Evolutionary conservation across 1,140 invertebrate genomes (phyloP).

Genomic region (Mycetomoellerius zeteki): DNA sequence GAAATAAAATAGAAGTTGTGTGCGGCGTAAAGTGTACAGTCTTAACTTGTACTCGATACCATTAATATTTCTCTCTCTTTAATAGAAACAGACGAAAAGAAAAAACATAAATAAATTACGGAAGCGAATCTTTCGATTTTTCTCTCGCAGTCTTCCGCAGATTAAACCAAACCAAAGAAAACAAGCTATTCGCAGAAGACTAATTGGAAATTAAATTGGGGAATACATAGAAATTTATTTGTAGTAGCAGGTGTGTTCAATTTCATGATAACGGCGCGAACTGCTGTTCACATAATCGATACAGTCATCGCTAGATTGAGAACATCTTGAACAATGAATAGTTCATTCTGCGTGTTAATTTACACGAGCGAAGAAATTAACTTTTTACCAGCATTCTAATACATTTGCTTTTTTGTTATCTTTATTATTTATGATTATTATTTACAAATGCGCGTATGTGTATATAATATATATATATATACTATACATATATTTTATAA

Average conservation of each 20-base stretch:
- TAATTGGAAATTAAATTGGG: not conserved
- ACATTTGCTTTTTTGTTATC: not conserved
- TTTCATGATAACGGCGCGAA: not conserved
- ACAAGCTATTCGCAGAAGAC: not conserved
- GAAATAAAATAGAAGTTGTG: constrained; percentile 29
- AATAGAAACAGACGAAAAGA: not conserved
- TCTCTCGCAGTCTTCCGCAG: not conserved
- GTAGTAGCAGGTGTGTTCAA: constrained; percentile 6
- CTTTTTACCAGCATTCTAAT: not conserved
- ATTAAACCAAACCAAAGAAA: constrained; percentile 21
- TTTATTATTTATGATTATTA: not conserved
- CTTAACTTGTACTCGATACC: not conserved
- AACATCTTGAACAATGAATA: not conserved
- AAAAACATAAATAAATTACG: constrained; percentile 25
- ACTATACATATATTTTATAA: too few species aligned
- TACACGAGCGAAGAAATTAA: not conserved
- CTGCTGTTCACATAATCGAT: not conserved
- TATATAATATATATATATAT: too few species aligned
- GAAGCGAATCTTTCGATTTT: not conserved
- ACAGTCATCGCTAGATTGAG: not conserved
- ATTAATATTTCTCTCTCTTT: not conserved
- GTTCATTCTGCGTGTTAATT: not conserved
- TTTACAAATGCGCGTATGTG: not conserved
- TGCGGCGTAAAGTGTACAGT: not conserved
- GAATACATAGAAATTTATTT: constrained; percentile 16